Conservation (phyloP, 2,888 invertebrate genomes). For the Tortricodes alternella region DNA sequence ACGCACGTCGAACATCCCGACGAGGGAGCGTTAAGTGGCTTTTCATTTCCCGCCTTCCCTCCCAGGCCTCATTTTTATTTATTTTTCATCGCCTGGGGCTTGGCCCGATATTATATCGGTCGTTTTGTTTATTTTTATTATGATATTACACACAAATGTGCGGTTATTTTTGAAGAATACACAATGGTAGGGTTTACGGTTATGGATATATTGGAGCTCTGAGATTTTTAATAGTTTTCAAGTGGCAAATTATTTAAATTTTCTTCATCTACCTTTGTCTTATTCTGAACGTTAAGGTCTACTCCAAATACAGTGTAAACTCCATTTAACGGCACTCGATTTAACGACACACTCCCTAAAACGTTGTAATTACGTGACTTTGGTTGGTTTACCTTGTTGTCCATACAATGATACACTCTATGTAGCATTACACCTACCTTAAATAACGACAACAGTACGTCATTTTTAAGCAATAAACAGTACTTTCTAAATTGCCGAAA, state of each 20-base stretch:
- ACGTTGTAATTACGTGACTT: no score
- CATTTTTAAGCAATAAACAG: no score
- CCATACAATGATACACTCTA: no score
- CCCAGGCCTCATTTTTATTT: constrained; percentile 68
- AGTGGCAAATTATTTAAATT: background rate
- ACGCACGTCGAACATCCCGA: constrained; percentile 33
- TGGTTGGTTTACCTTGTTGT: no score
- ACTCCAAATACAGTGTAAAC: no score
- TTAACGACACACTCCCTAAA: no score
- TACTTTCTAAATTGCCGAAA: no score
- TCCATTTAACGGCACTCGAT: no score
- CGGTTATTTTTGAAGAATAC: constrained; percentile 64
- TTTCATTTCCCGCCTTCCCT: constrained; percentile 64
- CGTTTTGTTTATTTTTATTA: constrained; percentile 76
- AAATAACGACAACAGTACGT: no score
- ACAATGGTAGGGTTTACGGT: constrained; percentile 40
- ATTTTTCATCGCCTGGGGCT: constrained; percentile 76
- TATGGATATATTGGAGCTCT: constrained; percentile 8
- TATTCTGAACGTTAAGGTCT: no score
- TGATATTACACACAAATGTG: constrained; percentile 62
- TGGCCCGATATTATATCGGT: constrained; percentile 68
- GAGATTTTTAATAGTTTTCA: background rate
- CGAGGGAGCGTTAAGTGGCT: constrained; percentile 73
- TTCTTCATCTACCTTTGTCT: no score
- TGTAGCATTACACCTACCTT: no score